Conservation (phyloP, 2,888 invertebrate genomes). For the Nymphalis c-album region DNA sequence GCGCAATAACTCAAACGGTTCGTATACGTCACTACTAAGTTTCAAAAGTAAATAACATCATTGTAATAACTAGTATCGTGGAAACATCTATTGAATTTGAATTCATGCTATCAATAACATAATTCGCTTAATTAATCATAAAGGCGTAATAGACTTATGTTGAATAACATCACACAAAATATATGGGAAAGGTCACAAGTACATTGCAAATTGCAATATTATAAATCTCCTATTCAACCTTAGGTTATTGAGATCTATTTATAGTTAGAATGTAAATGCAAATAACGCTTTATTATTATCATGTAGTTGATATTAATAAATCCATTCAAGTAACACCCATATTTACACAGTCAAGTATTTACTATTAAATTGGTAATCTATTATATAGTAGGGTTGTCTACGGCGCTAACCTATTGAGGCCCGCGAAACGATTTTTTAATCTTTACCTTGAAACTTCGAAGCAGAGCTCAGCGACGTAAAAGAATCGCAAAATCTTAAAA, state of each 20-base stretch:
- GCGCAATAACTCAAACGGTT: constrained; percentile 25
- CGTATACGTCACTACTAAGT: constrained; percentile 1
- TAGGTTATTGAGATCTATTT: constrained; percentile 28
- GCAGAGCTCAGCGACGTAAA: no score
- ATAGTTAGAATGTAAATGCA: constrained; percentile 21
- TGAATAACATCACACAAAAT: constrained; percentile 25
- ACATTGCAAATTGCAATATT: constrained; percentile 24
- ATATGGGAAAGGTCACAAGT: constrained; percentile 25
- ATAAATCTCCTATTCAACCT: constrained; percentile 22
- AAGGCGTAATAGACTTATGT: constrained; percentile 14
- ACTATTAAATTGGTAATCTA: neutral
- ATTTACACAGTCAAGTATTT: constrained; percentile 1
- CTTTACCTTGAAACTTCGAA: no score
- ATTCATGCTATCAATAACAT: constrained; percentile 6
- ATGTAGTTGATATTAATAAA: constrained; percentile 22
- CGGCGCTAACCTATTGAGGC: no score
- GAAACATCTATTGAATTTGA: neutral
- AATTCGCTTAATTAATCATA: constrained; percentile 15
- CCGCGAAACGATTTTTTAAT: no score
- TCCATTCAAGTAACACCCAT: constrained; percentile 13
- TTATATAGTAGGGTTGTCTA: no score
- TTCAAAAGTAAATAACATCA: neutral
- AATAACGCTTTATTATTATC: constrained; percentile 19
- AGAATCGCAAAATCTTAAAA: no score
- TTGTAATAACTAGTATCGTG: neutral